Evolutionary conservation across 23 tunicate genomes (phyloP), one percentile per base, ranked within the genome.

Genomic region (Ascidia mentula): DNA sequence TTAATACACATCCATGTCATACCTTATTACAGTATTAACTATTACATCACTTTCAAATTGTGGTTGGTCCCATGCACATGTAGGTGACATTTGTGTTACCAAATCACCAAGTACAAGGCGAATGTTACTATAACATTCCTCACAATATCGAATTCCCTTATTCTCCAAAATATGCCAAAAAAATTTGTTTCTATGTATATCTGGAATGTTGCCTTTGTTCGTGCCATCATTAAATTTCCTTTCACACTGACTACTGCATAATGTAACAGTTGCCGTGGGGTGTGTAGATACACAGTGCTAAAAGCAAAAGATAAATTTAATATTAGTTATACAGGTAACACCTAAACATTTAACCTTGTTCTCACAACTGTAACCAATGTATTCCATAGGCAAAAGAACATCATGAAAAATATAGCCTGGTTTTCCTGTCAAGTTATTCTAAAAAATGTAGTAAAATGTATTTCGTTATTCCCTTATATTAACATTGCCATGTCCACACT

Each of bases 81-180:
- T 7, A 15, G 86, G 84, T 0, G 93, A 59, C 80, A 75, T 32
- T 39, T 88, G 93, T 7, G 71, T 70, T 28, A 77, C 24, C 45
- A 88, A 73, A 34, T 88, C 74, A 20, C 77, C 80, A 77, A 72
- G 40, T 60, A 35, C 39, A 38, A 45, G 46, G 32, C 36, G 59
- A 60, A 89, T 39, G 45, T 89, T 89, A 69, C 59, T 74, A 77
- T 72, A 89, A 53, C 95, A 89, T 45, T 89, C 95, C 24, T 30
- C 38, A 38, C 95, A 89, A 69, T 84, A 89, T 79, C 95, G 61
- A 17, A 79, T 72, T 0, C 59, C 46, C 18, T 61, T 79, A 40
- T 84, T 84, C 1, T 83, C 85, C 28, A 73, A 32, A 38, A 45
- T 31, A 33, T 61, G 87, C 45, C 70, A 73, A 31, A 35, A 46